Conservation (phyloP, 1,140 invertebrate species). For the Mactra quadrangularis region DNA sequence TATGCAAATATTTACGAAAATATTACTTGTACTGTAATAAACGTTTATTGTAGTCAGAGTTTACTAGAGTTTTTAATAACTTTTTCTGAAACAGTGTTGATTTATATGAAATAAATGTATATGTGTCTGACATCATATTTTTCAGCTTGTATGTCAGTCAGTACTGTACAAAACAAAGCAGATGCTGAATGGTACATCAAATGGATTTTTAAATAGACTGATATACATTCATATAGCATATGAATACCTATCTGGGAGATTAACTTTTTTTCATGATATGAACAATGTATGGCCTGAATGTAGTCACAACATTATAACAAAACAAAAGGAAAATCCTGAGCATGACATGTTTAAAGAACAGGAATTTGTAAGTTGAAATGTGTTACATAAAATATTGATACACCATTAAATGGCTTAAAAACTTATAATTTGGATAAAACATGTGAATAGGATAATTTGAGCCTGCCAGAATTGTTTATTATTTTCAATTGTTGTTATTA, state of each 20-base stretch:
- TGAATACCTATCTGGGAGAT: constrained; percentile 19
- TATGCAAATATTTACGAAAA: not conserved
- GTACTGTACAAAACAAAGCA: not conserved
- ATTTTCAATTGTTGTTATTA: not conserved
- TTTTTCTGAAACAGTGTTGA: too few relatives aligned
- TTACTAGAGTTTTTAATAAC: not conserved
- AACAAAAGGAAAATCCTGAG: constrained; percentile 26
- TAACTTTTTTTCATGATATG: constrained; percentile 45
- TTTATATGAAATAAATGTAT: too few relatives aligned
- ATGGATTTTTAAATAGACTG: not conserved
- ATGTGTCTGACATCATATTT: too few relatives aligned
- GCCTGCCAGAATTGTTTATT: not conserved
- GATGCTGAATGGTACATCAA: not conserved
- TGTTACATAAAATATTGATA: too few relatives aligned
- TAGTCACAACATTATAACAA: not conserved
- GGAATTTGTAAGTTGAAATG: constrained; percentile 49
- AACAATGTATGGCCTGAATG: constrained; percentile 57
- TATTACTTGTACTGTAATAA: not conserved
- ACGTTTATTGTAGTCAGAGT: not conserved
- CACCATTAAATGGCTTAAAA: too few relatives aligned
- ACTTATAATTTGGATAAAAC: too few relatives aligned
- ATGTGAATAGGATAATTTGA: too few relatives aligned
- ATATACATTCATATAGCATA: constrained; percentile 34
- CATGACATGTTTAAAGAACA: constrained; percentile 51
- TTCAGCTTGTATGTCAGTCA: constrained; percentile 24